Base-by-base conservation (phyloP, 2,797 vertebrate species). In the Megaceryle alcyon region DNA sequence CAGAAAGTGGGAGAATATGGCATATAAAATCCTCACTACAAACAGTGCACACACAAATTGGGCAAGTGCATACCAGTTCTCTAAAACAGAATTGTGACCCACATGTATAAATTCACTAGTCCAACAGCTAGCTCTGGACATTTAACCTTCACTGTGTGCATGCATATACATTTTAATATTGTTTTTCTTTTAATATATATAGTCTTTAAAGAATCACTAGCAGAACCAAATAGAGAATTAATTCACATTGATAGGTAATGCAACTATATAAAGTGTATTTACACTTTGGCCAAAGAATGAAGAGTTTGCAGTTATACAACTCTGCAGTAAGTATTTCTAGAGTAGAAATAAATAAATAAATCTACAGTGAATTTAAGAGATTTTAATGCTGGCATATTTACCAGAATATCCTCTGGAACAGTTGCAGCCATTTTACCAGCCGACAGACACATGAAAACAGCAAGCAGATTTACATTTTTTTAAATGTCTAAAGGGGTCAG, bases 391-490 rank as follows among this genome's bases (percentile, higher is more conserved):
- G 28, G 3, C 9, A 23, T 51, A 31, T 76, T 87, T 82, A 53
- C 39, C 17, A 70, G 48, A 94, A 60, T 8, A 31, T 1, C 53
- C 11, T 68, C 20, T 73, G 25, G 20, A 91, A 48, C 28, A 76
- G 20, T 10, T 92, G 33, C 14, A 73, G 5, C 14, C 6, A 59
- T 79, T 92, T 89, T 76, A 57, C 14, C 84, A 68, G 26, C 12
- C 61, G 69, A 81, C 19, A 53, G 14, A 33, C 31, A 57, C 43
- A 78, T 4, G 15, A 49, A 85, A 68, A 63, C 44, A 88, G 7
- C 16, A 94, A 66, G 31, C 6, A 89, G 17, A 82, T 87, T 85
- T 79, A 48, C 10, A 51, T 72, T 79, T 68, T 68, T 85, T 85
- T 54, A 23, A 73, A 93, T 11, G 26, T 64, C 31, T 66, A 19